Base-by-base conservation (phyloP, 2,888 invertebrate species). In the Linnaemya tessellans region DNA sequence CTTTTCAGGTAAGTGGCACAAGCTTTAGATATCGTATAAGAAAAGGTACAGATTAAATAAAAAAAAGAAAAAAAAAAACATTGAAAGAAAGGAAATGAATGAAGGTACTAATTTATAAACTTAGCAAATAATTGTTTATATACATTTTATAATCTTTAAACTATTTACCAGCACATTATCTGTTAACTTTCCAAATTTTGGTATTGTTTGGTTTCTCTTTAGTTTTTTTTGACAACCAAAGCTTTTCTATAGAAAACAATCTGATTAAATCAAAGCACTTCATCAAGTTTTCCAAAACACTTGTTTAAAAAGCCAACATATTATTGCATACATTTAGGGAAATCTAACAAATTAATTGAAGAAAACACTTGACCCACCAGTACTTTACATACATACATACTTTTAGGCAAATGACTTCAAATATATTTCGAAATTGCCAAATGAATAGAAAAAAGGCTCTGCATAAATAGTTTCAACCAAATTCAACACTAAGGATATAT, bases 341-440 rank as follows among this genome's bases (percentile, higher is more conserved):
- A 20, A 41, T 35, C 18, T 20, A 22, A 41, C 25, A 80, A 80
- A 71, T 43, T 64, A 65, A 49, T 51, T 58, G 20, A 30, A 22
- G 20, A 30, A 22, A 35, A 78, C 78, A 60, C 68, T 20, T 51
- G 35, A 20, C 10, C 58, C 30, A 58, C 56, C n/a, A n/a, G n/a
- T n/a, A 30, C 8, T 25, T 8, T 35, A 10, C 38, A 74, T 68
- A 62, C n/a, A 64, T 35, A 10, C 38, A 74, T 68, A 62, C n/a
- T 64, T 68, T 73, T 64, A 84, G 79, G 60, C 46, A 74, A 74
- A 68, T 35, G 35, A 49, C 46, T 64, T 70, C 30, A 78, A 82
- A 78, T 25, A 25, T 30, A 80, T 58, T 80, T 58, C 22, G 15
- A 22, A 56, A 60, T 49, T 60, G 74, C 20, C 41, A 74, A 80